These are phyloP conservation scores for Cygnus buccinator DNA, from an alignment of 2,113 vertebrate genomes.

Conservation along the genomic window DNA sequence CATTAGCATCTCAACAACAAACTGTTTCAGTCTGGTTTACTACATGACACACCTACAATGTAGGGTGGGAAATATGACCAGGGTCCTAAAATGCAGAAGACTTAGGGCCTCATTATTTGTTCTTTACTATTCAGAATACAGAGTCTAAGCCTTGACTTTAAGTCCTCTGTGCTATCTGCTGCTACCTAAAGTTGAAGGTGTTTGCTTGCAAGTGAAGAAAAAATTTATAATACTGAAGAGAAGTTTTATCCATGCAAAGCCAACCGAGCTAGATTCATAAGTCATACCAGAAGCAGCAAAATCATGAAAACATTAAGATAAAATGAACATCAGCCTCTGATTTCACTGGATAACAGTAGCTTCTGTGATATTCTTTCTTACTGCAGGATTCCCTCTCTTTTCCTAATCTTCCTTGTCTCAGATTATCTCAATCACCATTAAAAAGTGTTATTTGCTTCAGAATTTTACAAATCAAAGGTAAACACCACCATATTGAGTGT, in stretches of 20 bases:
- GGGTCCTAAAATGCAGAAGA: not conserved
- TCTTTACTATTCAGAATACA: not conserved
- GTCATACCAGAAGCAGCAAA: not conserved
- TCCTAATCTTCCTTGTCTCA: not conserved
- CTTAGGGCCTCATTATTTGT: not conserved
- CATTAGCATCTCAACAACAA: not conserved
- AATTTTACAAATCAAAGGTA: not conserved
- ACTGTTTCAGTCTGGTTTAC: not conserved
- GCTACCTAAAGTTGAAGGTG: not conserved
- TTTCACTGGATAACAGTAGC: not conserved
- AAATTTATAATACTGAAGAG: not conserved
- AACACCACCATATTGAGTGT: not conserved
- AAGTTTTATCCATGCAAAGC: not conserved
- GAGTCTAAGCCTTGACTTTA: not conserved
- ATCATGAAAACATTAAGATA: not conserved
- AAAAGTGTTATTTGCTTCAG: not conserved
- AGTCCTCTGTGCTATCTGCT: not conserved
- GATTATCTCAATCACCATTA: not conserved
- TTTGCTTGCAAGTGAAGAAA: not conserved
- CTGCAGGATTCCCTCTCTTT: not conserved
- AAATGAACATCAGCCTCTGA: not conserved
- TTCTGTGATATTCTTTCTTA: not conserved
- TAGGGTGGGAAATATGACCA: not conserved
- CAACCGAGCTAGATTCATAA: not conserved
- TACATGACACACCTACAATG: not conserved